Evolutionary conservation across 2,113 vertebrate species (phyloP).

Genomic region (Andinoacara biseriatus): DNA sequence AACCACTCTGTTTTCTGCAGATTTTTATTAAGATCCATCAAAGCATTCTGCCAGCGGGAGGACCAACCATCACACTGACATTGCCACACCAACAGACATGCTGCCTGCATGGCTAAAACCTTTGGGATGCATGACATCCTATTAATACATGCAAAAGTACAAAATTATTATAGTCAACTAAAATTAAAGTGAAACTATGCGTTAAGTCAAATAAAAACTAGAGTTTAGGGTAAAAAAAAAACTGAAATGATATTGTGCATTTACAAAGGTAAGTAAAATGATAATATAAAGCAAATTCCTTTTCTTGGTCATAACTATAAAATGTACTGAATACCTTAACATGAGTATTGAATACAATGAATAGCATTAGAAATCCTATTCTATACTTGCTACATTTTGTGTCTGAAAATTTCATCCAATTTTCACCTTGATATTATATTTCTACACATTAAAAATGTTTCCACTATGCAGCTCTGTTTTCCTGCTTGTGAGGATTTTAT

Average conservation of each 20-base stretch:
- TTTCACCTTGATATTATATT: not conserved
- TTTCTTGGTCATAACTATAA: not conserved
- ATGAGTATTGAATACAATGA: not conserved
- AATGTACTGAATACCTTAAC: not conserved
- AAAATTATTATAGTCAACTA: not conserved
- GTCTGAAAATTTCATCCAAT: not conserved
- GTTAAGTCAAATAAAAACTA: not conserved
- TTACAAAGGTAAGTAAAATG: not conserved
- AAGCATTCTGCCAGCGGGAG: not conserved
- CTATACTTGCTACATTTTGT: not conserved
- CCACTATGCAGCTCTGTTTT: not conserved
- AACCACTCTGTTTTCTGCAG: no score
- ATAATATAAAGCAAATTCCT: not conserved
- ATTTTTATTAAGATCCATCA: not conserved
- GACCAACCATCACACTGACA: not conserved
- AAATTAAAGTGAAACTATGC: not conserved
- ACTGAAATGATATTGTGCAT: not conserved
- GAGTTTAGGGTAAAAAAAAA: not conserved
- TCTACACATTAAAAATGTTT: no score
- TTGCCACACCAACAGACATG: accelerated
- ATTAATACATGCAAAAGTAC: not conserved
- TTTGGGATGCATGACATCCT: no score
- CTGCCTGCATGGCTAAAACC: not conserved
- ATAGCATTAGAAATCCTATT: not conserved
- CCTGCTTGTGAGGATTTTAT: not conserved